Base-by-base conservation (phyloP, 2,797 vertebrate genomes). In the Hyperoplus immaculatus region DNA sequence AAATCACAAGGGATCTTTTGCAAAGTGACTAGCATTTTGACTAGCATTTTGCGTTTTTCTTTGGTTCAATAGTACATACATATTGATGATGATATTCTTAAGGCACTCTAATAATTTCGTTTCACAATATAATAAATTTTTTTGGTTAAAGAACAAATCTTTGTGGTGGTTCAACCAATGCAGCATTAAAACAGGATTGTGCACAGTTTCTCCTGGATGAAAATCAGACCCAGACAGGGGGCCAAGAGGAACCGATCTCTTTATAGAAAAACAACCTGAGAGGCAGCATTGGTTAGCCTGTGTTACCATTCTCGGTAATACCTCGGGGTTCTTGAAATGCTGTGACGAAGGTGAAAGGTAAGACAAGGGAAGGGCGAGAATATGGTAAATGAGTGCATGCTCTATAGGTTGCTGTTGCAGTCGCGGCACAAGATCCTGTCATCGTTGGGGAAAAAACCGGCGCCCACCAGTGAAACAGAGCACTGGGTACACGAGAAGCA, bases 401-500 rank as follows among this genome's bases (percentile, higher is more conserved):
- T 93, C 90, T 97, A 98, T 95, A 97, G 94, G 92, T 93, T 95
- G 75, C 69, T 93, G 29, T 29, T 97, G 89, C 98, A 99, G 82
- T 97, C 97, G 0, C 97, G 97, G 88, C 98, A 99, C 83, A 99
- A 95, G 93, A 99, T 98, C 83, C 96, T 95, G 10, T 97, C 96
- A 15, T 95, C 95, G 51, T 98, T 95, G 53, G 98, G 98, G 91
- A 99, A 98, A 92, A 99, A 99, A 67, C 98, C 98, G 0, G 97
- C 96, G 0, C 98, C 98, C 87, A 99, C 98, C 87, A 99, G 91
- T 0, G 98, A 97, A 47, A 97, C 95, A 0, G 98, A 97, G 88
- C 98, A 99, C 89, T 98, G 96, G 88, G 97, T 96, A 83, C 98
- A 99, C 89, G 96, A 98, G 91, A 99, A 99, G 90, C 98, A 99